Conservation (phyloP, 2,113 vertebrate species). For the Indicator indicator region DNA sequence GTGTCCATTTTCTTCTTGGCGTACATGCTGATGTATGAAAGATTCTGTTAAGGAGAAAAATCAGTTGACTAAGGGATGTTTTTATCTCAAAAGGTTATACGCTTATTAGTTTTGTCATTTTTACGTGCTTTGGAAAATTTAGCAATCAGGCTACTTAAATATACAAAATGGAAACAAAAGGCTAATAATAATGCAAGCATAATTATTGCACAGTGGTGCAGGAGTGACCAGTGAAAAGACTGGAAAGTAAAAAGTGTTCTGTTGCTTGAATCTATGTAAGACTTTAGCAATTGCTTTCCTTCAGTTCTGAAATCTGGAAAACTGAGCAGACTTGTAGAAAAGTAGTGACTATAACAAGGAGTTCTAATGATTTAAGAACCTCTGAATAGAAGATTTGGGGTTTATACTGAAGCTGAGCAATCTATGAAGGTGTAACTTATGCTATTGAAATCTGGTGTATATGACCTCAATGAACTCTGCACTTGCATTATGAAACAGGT, state of each 20-base stretch:
- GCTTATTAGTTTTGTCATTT: neutral
- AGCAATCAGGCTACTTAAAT: neutral
- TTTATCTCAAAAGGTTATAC: neutral
- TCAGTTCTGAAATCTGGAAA: neutral
- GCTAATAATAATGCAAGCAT: neutral
- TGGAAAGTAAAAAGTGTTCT: neutral
- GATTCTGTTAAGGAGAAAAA: constrained; percentile 19
- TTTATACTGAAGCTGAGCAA: neutral
- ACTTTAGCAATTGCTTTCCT: neutral
- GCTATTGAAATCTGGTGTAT: neutral
- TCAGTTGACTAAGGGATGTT: neutral
- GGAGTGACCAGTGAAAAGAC: neutral
- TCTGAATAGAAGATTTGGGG: neutral
- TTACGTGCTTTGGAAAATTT: neutral
- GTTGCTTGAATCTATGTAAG: neutral
- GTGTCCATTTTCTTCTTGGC: constrained; percentile 22
- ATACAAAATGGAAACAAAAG: neutral
- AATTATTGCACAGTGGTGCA: neutral
- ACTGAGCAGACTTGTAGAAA: neutral
- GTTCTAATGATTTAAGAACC: neutral
- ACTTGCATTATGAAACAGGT: neutral
- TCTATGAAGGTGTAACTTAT: neutral
- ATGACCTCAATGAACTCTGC: neutral
- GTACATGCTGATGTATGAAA: constrained; percentile 6
- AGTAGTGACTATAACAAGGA: neutral